Conservation (phyloP, 2,888 invertebrate genomes). For the Cyrtodaria siliqua region DNA sequence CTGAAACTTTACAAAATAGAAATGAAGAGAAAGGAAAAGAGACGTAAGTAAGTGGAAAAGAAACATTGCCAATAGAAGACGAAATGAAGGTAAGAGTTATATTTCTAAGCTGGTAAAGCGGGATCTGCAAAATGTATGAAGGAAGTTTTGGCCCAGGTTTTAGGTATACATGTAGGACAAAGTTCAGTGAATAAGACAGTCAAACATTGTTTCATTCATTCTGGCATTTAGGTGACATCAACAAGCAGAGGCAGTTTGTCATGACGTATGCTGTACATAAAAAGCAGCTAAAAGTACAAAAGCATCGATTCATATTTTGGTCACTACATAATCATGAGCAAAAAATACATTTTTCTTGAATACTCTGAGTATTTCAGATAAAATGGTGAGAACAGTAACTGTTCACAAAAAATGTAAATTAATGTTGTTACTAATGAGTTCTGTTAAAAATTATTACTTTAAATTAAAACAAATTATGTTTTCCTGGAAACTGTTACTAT, state of each 20-base stretch:
- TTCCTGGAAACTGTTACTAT: too few species aligned
- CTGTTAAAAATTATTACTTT: too few species aligned
- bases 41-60: conserved; percentile 12
- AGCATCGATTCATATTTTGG: background rate
- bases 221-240: conserved; percentile 14
- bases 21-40: conserved; percentile 3
- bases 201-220: conserved; percentile 23
- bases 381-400: background rate
- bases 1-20: background rate
- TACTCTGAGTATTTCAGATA: background rate
- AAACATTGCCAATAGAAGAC: conserved; percentile 11
- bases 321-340: background rate
- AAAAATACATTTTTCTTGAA: background rate
- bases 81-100: conserved; percentile 24
- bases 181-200: conserved; percentile 9
- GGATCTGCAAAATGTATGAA: background rate
- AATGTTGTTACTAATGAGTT: too few species aligned
- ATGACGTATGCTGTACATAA: conserved; percentile 12
- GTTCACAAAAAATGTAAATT: too few species aligned
- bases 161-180: conserved; percentile 9
- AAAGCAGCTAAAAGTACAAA: background rate
- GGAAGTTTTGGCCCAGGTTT: conserved; percentile 11
- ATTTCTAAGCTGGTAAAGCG: background rate
- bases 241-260: conserved; percentile 20
- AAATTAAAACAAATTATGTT: too few species aligned